Evolutionary conservation across 2,888 invertebrate species (phyloP).

Genomic region (Rapana venosa): DNA sequence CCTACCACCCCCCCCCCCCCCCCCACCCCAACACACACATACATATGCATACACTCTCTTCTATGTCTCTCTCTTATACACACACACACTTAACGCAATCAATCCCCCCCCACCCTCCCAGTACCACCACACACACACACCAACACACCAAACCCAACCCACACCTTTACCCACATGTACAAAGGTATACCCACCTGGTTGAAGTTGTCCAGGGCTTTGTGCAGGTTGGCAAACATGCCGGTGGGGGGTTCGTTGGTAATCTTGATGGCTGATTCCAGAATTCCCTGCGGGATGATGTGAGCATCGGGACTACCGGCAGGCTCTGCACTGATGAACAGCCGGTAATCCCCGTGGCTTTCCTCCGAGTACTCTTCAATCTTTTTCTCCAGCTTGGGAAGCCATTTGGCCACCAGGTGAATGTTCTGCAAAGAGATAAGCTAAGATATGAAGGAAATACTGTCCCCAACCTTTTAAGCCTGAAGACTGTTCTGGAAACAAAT

Average conservation of each 20-base stretch:
- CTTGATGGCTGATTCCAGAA: conserved; percentile 96
- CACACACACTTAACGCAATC: not conserved
- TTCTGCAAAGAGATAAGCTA: conserved; percentile 83
- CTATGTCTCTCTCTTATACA: not conserved
- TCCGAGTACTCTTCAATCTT: conserved; percentile 91
- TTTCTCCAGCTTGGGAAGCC: conserved; percentile 94
- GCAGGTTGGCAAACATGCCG: conserved; percentile 96
- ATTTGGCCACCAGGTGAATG: conserved; percentile 96
- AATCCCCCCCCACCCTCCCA: not conserved
- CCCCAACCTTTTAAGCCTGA: too few relatives aligned
- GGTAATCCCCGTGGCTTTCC: conserved; percentile 88
- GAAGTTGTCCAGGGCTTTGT: conserved; percentile 96
- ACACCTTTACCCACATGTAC: too few relatives aligned
- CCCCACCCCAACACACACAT: not conserved
- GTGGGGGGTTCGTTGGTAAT: conserved; percentile 98
- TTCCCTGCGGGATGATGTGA: conserved; percentile 97
- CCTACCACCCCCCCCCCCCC: not conserved
- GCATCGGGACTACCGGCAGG: conserved; percentile 91
- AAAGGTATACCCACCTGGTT: conserved; percentile 83
- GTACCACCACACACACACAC: not conserved
- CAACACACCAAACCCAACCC: not conserved
- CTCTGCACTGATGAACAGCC: conserved; percentile 96
- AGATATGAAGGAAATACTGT: too few relatives aligned
- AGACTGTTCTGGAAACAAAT: too few relatives aligned
- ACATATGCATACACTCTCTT: not conserved